Base-by-base conservation (phyloP, 1,140 invertebrate species). In the Vollenhovia emeryi region DNA sequence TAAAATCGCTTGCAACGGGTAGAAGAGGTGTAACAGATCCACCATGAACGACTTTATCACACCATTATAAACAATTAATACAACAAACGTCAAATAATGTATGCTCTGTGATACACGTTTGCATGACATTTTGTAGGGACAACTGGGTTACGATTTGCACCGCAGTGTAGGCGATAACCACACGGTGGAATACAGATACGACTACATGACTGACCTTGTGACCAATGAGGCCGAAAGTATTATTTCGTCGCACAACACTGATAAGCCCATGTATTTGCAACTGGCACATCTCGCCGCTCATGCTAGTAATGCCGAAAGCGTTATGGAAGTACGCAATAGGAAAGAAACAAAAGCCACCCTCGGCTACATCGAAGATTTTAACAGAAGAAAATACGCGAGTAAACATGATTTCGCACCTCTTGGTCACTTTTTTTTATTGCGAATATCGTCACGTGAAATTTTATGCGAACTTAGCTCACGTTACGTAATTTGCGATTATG, bases 251-350 rank as follows among this genome's bases (percentile, higher is more conserved):
- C 96, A 97, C 73, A 90, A 96, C 57, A 80, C 76, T 0, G 64
- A 85, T 1, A 92, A 92, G 79, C 96, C 96, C 0, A 85, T 97
- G 33, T 97, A 96, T 92, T 92, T 97, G 1, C 96, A 96, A 89
- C 84, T 97, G n/a, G 94, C 96, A 3, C 96, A 97, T 89, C 91
- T 96, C 3, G 96, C 96, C 0, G 94, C 95, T 3, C 96, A 97
- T 87, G 87, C 94, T 0, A 96, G 95, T 18, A 95, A 93, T 1
- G 86, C 68, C 3, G 90, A 92, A 24, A 90, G 89, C 13, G 60
- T 86, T 0, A 86, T 91, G 45, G 94, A 95, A 11, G 96, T 96
- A 27, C 96, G 96, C 3, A 87, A 95, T 71, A 50, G 80, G 27
- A 36, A 62, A 8, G 94, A 96, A 87, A 95, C 95, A 30, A 95